Conservation (phyloP, 2,888 invertebrate genomes). For the Aphelenchoides bicaudatus region DNA sequence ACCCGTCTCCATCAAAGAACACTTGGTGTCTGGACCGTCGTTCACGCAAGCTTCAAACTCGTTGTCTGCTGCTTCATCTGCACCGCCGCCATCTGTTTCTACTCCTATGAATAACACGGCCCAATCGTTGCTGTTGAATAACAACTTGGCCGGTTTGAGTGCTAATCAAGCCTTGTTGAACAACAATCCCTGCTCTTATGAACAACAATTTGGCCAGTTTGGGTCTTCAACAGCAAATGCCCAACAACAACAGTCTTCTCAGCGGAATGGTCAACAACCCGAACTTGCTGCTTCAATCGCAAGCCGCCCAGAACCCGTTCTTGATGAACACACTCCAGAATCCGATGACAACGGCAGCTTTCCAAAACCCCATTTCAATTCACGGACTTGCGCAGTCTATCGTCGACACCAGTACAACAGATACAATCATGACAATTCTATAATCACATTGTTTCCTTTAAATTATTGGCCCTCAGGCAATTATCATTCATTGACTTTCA, state of each 20-base stretch:
- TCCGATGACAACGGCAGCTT: constrained; percentile 5
- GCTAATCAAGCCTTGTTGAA: too few relatives aligned
- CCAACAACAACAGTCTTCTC: not conserved
- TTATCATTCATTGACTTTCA: too few relatives aligned
- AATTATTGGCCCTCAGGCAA: constrained; percentile 14
- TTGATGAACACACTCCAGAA: constrained; percentile 7
- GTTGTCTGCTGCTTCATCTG: not conserved
- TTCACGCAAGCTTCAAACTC: constrained; percentile 2
- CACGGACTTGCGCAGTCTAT: constrained; percentile 1
- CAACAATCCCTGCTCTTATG: not conserved
- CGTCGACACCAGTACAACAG: not conserved
- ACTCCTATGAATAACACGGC: not conserved
- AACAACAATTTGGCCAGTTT: not conserved
- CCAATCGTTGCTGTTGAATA: too few relatives aligned
- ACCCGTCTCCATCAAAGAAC: constrained; percentile 39
- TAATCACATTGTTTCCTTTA: constrained; percentile 8
- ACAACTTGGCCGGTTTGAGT: too few relatives aligned
- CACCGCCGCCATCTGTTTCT: not conserved
- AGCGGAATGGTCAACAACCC: not conserved
- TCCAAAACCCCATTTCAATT: not conserved
- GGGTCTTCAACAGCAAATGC: not conserved
- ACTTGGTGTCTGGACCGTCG: constrained; percentile 24
- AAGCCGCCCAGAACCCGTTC: not conserved
- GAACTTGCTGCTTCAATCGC: constrained; percentile 1
- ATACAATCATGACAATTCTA: constrained; percentile 25